A percentile compares a stretch with the other conserved stretches of the same genome.
phyloP scores from a whole-genome alignment of 2,888 invertebrate genomes.

The Linhomoeus sp. region DNA sequence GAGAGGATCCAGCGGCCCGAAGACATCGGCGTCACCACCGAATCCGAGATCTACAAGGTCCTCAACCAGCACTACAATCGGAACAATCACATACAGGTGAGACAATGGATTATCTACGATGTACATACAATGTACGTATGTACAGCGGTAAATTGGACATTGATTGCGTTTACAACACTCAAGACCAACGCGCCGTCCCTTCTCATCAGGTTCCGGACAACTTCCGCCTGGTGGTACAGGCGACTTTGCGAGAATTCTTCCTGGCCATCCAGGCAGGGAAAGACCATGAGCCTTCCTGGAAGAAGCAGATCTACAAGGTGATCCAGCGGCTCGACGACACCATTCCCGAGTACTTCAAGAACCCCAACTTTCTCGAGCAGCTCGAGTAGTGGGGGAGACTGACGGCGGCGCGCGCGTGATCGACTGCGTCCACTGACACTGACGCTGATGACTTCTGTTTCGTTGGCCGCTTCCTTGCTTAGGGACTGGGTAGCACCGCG shows the following conservation, averaged over 20 bases:
- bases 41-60: constrained; percentile 90
- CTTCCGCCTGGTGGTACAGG: constrained; percentile 90
- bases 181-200: neutral
- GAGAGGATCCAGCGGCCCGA: constrained; percentile 83
- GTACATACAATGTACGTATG: neutral
- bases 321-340: constrained; percentile 96
- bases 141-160: neutral
- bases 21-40: constrained; percentile 74
- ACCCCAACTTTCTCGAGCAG: constrained; percentile 95
- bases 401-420: no score
- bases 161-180: neutral
- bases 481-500: no score
- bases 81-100: constrained; percentile 81
- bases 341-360: constrained; percentile 98
- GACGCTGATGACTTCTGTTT: no score
- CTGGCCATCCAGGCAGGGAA: constrained; percentile 87
- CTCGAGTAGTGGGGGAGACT: constrained; percentile 69
- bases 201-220: constrained; percentile 69
- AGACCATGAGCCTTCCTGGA: constrained; percentile 98
- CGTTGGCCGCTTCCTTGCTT: no score
- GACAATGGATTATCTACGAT: neutral
- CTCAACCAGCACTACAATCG: constrained; percentile 96
- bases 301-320: constrained; percentile 98
- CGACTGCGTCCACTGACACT: no score
- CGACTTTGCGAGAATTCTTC: constrained; percentile 95